Percentiles rank a stretch among this genome's conserved stretches.
These are phyloP conservation scores for Eucriotettix oculatus DNA, from an alignment of 2,888 invertebrate genomes.

Conservation along the genomic window DNA sequence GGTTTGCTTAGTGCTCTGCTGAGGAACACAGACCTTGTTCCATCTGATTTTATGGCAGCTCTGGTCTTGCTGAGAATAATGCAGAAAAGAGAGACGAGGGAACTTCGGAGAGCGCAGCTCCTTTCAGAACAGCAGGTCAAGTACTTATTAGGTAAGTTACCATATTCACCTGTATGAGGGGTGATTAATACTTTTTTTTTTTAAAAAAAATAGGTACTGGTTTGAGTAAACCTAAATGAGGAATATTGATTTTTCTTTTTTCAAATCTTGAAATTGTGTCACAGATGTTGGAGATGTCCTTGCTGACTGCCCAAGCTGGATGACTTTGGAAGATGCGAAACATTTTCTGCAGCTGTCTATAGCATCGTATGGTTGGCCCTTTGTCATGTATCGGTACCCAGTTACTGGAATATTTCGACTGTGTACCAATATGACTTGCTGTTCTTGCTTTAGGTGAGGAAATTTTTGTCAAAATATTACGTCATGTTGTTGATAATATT, in stretches of 20 bases:
- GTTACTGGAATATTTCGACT: constrained; percentile 60
- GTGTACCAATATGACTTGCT: constrained; percentile 49
- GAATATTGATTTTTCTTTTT: neutral
- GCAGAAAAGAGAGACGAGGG: constrained; percentile 55
- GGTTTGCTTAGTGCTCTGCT: constrained; percentile 62
- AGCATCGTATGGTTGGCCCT: constrained; percentile 79
- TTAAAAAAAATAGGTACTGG: neutral
- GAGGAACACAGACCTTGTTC: constrained; percentile 70
- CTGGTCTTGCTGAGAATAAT: constrained; percentile 64
- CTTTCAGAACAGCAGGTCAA: constrained; percentile 42
- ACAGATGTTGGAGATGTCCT: constrained; percentile 38
- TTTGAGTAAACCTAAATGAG: neutral
- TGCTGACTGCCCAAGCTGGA: constrained; percentile 55
- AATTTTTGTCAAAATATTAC: neutral
- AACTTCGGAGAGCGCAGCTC: constrained; percentile 47
- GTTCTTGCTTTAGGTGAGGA: constrained; percentile 48
- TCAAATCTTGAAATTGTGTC: constrained; percentile 13
- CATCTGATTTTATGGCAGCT: constrained; percentile 77
- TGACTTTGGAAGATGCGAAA: constrained; percentile 56
- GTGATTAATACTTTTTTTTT: neutral
- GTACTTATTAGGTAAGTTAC: constrained; percentile 40
- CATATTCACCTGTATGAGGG: neutral
- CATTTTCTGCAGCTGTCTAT: constrained; percentile 68
- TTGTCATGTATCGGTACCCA: constrained; percentile 60
- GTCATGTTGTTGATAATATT: neutral